Conservation (phyloP, 2,797 vertebrate species). For the Myotis findleyi region DNA sequence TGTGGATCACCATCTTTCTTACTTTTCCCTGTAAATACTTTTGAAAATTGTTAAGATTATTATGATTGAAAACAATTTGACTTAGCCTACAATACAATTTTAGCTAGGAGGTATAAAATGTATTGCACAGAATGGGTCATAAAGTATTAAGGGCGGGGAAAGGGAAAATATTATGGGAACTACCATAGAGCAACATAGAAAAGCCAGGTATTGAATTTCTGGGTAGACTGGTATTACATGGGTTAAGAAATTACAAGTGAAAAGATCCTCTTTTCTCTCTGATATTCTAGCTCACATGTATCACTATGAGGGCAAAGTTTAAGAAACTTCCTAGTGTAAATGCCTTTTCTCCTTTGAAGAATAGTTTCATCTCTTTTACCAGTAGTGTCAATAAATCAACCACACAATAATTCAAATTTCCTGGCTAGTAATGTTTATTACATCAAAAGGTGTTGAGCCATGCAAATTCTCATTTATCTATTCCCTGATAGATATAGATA, state of each 20-base stretch:
- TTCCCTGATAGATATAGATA: not conserved
- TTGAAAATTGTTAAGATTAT: not conserved
- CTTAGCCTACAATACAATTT: not conserved
- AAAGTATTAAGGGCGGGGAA: not conserved
- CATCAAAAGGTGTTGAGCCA: not conserved
- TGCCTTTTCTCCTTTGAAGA: not conserved
- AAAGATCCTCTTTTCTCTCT: not conserved
- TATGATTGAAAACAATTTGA: not conserved
- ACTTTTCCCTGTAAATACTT: not conserved
- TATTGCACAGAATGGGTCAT: not conserved
- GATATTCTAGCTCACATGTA: not conserved
- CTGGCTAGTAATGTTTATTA: constrained; percentile 5
- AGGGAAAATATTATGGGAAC: not conserved
- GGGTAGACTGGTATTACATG: not conserved
- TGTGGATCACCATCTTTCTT: not conserved
- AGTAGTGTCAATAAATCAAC: not conserved
- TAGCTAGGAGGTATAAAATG: not conserved
- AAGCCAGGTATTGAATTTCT: not conserved
- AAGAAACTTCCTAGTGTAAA: not conserved
- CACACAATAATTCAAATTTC: constrained; percentile 30
- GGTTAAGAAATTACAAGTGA: not conserved
- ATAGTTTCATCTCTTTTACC: not conserved
- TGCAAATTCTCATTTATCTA: constrained; percentile 22
- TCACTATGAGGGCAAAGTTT: not conserved
- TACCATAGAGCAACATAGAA: not conserved